Percentiles rank a stretch among this genome's conserved stretches.
phyloP scores from a whole-genome alignment of 64 coral and sea anemone species.

The Trachythela sp. region DNA sequence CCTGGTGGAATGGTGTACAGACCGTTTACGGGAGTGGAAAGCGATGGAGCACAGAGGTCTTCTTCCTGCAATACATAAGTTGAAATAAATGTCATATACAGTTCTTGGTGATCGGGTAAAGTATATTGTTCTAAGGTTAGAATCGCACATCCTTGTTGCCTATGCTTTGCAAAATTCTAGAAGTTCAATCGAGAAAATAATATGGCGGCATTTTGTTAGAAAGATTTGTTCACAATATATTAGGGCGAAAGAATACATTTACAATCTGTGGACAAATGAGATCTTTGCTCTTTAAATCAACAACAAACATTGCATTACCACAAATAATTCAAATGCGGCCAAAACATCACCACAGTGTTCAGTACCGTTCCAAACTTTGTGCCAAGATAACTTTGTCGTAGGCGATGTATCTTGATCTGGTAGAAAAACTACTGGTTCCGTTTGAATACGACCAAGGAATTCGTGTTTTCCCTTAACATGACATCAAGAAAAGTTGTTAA shows the following conservation, averaged over 20 bases:
- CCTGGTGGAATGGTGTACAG: not conserved
- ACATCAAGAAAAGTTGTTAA: no score
- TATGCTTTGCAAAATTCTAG: no score
- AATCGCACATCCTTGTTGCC: no score
- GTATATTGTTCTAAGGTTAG: no score
- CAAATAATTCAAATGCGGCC: constrained; percentile 16
- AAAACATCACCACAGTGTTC: constrained; percentile 5
- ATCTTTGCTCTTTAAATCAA: no score
- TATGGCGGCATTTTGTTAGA: no score
- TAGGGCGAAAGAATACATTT: no score
- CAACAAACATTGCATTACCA: no score
- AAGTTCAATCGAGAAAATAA: no score
- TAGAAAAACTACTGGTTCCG: not conserved
- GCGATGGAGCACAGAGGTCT: not conserved
- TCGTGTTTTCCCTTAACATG: not conserved
- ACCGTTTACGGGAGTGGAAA: not conserved
- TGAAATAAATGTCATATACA: not conserved
- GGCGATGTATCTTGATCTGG: not conserved
- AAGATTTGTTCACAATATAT: no score
- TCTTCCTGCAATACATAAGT: not conserved
- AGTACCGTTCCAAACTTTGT: not conserved
- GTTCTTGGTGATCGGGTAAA: no score
- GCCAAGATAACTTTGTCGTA: not conserved
- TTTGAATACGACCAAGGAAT: not conserved
- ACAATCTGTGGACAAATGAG: no score